These are phyloP conservation scores for Teleogryllus occipitalis DNA, from an alignment of 1,140 invertebrate genomes.

Conservation along the genomic window DNA sequence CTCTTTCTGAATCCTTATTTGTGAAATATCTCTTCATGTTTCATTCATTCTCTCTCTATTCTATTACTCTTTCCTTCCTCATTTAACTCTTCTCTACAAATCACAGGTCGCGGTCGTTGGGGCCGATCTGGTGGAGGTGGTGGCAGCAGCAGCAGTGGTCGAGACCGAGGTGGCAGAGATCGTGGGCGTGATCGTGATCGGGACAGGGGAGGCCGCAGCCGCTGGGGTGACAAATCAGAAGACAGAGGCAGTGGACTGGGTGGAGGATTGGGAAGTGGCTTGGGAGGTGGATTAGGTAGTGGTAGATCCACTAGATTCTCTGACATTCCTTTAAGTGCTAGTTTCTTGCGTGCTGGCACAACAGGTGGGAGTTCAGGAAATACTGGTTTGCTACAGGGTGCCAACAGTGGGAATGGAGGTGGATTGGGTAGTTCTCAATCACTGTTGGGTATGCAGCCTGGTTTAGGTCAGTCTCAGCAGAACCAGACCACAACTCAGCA, in stretches of 20 bases:
- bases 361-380: slow-evolving; percentile 9
- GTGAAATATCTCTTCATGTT: no score
- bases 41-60: no score
- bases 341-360: slow-evolving; percentile 6
- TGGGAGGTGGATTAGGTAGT: slow-evolving; percentile 12
- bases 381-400: not conserved
- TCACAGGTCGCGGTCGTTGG: slow-evolving; percentile 19
- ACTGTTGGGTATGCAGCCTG: slow-evolving; percentile 9
- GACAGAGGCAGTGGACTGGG: not conserved
- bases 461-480: not conserved
- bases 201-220: slow-evolving; percentile 2
- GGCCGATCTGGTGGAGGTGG: slow-evolving; percentile 11
- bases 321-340: slow-evolving; percentile 10
- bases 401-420: not conserved
- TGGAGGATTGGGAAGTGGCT: slow-evolving; percentile 1
- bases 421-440: not conserved
- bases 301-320: slow-evolving; percentile 8
- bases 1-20: no score
- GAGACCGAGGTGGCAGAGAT: slow-evolving; percentile 12
- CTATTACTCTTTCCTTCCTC: not conserved
- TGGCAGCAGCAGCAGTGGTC: not conserved
- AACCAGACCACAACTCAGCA: not conserved
- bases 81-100: not conserved
- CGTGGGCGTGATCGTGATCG: not conserved
- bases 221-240: not conserved